phyloP scores from a whole-genome alignment of 92 coral and sea anemone genomes.

The Epizoanthus stellaris region DNA sequence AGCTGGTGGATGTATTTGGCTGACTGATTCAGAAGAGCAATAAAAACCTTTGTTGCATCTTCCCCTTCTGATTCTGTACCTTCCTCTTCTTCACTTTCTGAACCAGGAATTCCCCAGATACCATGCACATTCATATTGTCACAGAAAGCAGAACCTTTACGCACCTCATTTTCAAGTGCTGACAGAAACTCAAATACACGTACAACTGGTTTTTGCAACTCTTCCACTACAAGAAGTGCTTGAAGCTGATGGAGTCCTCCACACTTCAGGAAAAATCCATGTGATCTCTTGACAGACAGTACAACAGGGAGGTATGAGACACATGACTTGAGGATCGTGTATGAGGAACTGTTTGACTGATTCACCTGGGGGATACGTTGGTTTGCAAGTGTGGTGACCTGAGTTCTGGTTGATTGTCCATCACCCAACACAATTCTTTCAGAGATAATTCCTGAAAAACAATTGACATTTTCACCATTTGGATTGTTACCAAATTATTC shows the following conservation, averaged over 20 bases:
- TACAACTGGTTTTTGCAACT: slow-evolving; percentile 77
- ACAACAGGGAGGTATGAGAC: slow-evolving; percentile 64
- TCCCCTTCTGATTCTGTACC: not conserved
- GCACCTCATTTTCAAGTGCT: slow-evolving; percentile 63
- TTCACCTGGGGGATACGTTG: not conserved
- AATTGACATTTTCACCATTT: not conserved
- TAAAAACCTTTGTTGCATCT: slow-evolving; percentile 13
- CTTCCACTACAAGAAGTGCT: slow-evolving; percentile 65
- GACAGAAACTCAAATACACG: slow-evolving; percentile 76
- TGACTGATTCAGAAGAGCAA: slow-evolving; percentile 21
- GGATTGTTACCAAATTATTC: not conserved
- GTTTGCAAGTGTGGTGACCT: not conserved
- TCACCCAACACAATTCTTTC: not conserved
- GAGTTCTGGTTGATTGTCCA: too few species aligned
- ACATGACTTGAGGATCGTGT: slow-evolving; percentile 67
- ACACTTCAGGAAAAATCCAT: slow-evolving; percentile 73
- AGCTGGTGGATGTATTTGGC: not conserved
- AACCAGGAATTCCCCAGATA: not conserved
- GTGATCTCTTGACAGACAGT: slow-evolving; percentile 63
- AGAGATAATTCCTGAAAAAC: slow-evolving; percentile 13
- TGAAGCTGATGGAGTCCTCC: slow-evolving; percentile 84
- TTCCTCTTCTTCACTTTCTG: slow-evolving; percentile 38
- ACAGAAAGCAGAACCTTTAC: not conserved
- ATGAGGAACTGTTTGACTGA: slow-evolving; percentile 29
- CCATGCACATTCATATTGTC: not conserved